A percentile compares a stretch with the other conserved stretches of the same genome.
phyloP scores from a whole-genome alignment of 2,113 vertebrate species.

The Mobula hypostoma region DNA sequence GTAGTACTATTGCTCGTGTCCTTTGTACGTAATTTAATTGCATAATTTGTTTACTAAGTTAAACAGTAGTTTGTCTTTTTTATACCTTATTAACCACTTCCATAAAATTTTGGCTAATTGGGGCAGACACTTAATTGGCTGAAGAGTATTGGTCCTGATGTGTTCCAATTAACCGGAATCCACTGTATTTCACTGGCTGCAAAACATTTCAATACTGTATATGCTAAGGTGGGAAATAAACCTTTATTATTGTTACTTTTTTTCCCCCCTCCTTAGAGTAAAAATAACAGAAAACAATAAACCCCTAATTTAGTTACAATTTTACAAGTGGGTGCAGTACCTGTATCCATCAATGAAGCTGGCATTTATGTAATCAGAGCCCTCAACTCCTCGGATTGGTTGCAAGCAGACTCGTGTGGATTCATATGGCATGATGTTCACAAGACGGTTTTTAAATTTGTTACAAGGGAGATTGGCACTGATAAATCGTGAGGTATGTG shows the following conservation, averaged over 20 bases:
- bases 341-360: constrained; percentile 93
- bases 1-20: no score
- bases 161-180: no score
- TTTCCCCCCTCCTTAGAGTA: background rate
- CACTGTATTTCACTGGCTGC: background rate
- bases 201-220: background rate
- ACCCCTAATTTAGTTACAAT: background rate
- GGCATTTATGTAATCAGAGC: constrained; percentile 94
- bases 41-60: no score
- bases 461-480: constrained; percentile 94
- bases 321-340: constrained; percentile 47
- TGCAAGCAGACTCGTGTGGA: constrained; percentile 84
- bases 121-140: no score
- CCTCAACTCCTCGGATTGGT: constrained; percentile 89
- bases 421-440: constrained; percentile 94
- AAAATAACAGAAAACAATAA: background rate
- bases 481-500: constrained; percentile 88
- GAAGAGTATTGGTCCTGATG: no score
- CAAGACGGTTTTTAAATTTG: constrained; percentile 95
- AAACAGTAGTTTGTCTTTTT: no score
- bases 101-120: no score
- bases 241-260: background rate
- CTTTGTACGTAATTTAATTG: no score
- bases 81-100: no score
- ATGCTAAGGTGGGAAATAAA: background rate